A percentile compares a stretch with the other conserved stretches of the same genome.
Evolutionary conservation across 2,888 invertebrate genomes (phyloP).

Genomic region (Cephus pygmeus): DNA sequence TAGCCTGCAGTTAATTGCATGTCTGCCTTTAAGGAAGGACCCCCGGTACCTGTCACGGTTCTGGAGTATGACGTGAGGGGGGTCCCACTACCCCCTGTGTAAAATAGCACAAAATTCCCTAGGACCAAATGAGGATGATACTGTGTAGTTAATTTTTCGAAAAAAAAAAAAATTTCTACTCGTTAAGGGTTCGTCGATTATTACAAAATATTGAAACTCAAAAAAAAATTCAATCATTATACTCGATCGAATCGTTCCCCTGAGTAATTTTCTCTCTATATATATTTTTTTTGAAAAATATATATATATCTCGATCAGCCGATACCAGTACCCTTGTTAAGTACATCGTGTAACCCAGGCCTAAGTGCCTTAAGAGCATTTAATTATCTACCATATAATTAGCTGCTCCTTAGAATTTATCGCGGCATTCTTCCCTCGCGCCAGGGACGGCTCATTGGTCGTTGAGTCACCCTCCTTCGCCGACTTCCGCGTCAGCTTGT

Average conservation of each 20-base stretch:
- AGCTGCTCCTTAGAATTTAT: conserved; percentile 44
- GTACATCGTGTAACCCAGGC: neutral
- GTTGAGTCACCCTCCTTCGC: conserved; percentile 23
- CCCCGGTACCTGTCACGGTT: conserved; percentile 22
- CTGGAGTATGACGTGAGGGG: neutral
- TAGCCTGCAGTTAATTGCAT: conserved; percentile 63
- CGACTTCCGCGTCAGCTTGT: conserved; percentile 47
- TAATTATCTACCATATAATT: conserved; percentile 44
- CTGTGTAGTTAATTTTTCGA: neutral
- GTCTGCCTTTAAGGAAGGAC: conserved; percentile 59
- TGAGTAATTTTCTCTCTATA: neutral
- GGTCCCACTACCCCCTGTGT: too few relatives aligned
- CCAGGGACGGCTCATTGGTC: conserved; percentile 11
- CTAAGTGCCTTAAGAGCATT: conserved; percentile 18
- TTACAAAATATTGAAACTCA: neutral
- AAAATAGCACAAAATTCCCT: neutral
- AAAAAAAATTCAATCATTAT: neutral
- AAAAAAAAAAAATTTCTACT: neutral
- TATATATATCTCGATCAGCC: neutral
- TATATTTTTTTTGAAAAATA: too few relatives aligned
- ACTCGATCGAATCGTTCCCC: neutral
- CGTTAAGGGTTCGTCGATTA: neutral
- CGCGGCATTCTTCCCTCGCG: conserved; percentile 32
- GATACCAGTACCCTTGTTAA: neutral
- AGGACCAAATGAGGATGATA: neutral